phyloP scores from a whole-genome alignment of 1,140 invertebrate genomes.

The Galleria mellonella region DNA sequence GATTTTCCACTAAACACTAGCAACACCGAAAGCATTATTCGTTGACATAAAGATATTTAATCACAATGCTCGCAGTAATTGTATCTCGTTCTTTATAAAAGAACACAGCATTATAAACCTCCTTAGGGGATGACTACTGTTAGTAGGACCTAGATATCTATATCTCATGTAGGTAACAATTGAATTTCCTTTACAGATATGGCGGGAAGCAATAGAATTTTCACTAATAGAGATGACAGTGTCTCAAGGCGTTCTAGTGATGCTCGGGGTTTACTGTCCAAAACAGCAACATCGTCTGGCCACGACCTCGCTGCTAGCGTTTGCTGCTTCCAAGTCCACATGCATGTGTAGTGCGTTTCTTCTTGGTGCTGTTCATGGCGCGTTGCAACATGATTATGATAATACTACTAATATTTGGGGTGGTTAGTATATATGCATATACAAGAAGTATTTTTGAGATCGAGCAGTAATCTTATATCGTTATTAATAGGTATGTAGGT shows the following conservation, averaged over 20 bases:
- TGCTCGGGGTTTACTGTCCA: conserved; percentile 54
- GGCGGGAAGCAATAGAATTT: conserved; percentile 54
- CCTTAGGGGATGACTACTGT: too few relatives aligned
- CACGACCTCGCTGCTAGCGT: conserved; percentile 33
- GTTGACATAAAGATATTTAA: too few relatives aligned
- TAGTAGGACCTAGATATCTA: too few relatives aligned
- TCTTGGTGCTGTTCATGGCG: conserved; percentile 44
- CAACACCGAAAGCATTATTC: too few relatives aligned
- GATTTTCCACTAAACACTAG: too few relatives aligned
- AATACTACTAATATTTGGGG: conserved; percentile 37
- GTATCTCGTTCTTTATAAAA: too few relatives aligned
- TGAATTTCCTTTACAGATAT: conserved; percentile 33
- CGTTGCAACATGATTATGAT: conserved; percentile 45
- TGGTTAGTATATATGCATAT: conserved; percentile 20
- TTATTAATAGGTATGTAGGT: too few relatives aligned
- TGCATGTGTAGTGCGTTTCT: conserved; percentile 35
- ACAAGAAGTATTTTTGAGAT: too few relatives aligned
- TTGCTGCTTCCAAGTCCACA: conserved; percentile 30
- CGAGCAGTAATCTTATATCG: too few relatives aligned
- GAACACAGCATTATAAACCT: too few relatives aligned
- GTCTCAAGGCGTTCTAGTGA: conserved; percentile 45
- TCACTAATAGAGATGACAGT: conserved; percentile 44
- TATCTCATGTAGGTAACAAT: too few relatives aligned
- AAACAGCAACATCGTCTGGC: conserved; percentile 34
- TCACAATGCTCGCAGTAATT: too few relatives aligned